Percentiles rank a stretch among this genome's conserved stretches.
phyloP scores from a whole-genome alignment of 2,888 invertebrate species.

The Stegana nigrithorax region DNA sequence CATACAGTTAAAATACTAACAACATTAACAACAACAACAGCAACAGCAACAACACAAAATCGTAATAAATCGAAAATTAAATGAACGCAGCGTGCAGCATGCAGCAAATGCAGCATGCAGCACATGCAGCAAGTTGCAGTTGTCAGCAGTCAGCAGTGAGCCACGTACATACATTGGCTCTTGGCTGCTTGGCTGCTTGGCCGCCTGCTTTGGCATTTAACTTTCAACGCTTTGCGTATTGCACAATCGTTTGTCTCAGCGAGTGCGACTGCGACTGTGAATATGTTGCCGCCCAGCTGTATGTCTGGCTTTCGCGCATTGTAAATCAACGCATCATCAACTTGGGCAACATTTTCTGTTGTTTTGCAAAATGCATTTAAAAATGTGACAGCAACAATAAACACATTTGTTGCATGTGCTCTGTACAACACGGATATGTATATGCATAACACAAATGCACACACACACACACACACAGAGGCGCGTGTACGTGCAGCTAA shows the following conservation, averaged over 20 bases:
- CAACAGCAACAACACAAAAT: background rate
- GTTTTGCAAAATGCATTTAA: no score
- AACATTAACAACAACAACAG: background rate
- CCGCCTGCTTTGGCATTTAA: background rate
- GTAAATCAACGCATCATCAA: conserved; percentile 31
- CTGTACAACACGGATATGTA: background rate
- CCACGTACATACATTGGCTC: no score
- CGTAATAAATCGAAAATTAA: conserved; percentile 16
- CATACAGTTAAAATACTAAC: no score
- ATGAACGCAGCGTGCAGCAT: background rate
- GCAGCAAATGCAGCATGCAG: background rate
- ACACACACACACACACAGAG: background rate
- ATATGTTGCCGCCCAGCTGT: background rate
- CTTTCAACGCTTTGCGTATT: background rate
- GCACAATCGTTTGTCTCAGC: conserved; percentile 2
- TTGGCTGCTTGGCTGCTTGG: no score
- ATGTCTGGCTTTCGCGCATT: background rate
- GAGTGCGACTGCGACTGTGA: background rate
- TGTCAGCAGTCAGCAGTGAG: background rate
- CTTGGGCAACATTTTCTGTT: background rate
- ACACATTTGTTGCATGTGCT: conserved; percentile 28
- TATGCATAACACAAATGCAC: background rate
- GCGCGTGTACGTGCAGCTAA: background rate
- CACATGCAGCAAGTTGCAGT: background rate
- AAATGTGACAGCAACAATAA: conserved; percentile 9